Evolutionary conservation across 2,113 vertebrate species (phyloP).

Genomic region (Tyrannus savana): DNA sequence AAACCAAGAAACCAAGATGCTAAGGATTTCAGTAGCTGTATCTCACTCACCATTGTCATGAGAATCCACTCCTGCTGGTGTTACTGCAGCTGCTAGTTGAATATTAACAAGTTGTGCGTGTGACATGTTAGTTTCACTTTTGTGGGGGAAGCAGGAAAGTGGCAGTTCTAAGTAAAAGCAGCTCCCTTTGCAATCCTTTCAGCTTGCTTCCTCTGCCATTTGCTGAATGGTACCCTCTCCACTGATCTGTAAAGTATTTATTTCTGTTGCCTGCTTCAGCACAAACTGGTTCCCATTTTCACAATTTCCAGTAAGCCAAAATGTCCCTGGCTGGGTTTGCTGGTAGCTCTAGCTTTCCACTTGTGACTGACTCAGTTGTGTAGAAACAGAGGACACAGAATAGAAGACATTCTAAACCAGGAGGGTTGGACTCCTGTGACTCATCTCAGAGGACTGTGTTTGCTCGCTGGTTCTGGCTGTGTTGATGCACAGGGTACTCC

Average conservation of each 20-base stretch:
- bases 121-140: not conserved
- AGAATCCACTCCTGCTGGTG: not conserved
- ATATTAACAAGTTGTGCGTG: not conserved
- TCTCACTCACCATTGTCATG: not conserved
- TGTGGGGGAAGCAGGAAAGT: not conserved
- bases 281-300: not conserved
- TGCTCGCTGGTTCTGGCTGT: not conserved
- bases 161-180: not conserved
- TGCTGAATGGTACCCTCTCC: not conserved
- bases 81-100: not conserved
- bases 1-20: not conserved
- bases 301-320: not conserved
- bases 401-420: not conserved
- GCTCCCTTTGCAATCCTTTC: not conserved
- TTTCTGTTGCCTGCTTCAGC: not conserved
- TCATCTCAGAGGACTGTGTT: not conserved
- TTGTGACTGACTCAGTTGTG: not conserved
- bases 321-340: not conserved
- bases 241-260: not conserved
- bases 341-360: not conserved
- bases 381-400: not conserved
- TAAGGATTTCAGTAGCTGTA: not conserved
- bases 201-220: not conserved
- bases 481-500: not conserved
- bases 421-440: not conserved